A percentile compares a stretch with the other conserved stretches of the same genome.
phyloP scores from a whole-genome alignment of 2,113 vertebrate genomes.

The Puntigrus tetrazona region DNA sequence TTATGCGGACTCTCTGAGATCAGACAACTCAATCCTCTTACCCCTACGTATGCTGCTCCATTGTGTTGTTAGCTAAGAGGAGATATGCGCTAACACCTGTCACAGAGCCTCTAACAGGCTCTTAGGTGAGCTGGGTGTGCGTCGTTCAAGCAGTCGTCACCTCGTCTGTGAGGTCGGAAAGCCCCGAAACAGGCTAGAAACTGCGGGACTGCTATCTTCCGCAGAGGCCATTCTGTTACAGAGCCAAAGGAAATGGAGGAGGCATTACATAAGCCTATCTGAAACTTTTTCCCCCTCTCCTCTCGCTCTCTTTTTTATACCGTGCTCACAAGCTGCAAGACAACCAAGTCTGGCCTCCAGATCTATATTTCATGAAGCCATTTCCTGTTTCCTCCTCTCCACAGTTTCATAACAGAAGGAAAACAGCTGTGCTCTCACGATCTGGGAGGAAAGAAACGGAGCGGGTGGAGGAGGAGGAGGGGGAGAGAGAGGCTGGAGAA shows the following conservation, averaged over 20 bases:
- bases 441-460: slow-evolving; percentile 39
- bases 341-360: slow-evolving; percentile 54
- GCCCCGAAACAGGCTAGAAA: not conserved
- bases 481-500: slow-evolving; percentile 34
- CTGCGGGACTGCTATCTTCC: not conserved
- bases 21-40: slow-evolving; percentile 53
- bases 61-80: slow-evolving; percentile 38
- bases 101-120: slow-evolving; percentile 11
- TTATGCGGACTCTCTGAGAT: slow-evolving; percentile 29
- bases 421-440: slow-evolving; percentile 55
- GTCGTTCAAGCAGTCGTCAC: not conserved
- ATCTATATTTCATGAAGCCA: slow-evolving; percentile 60
- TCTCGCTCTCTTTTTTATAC: slow-evolving; percentile 16
- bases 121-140: not conserved
- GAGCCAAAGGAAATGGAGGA: slow-evolving; percentile 8
- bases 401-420: slow-evolving; percentile 56
- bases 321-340: slow-evolving; percentile 53
- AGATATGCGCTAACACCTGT: slow-evolving; percentile 31
- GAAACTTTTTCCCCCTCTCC: not conserved
- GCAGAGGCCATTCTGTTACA: not conserved
- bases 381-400: slow-evolving; percentile 69
- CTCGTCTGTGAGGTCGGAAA: not conserved
- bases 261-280: slow-evolving; percentile 31
- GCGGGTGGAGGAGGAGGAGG: slow-evolving; percentile 22
- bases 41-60: slow-evolving; percentile 16